Conservation (phyloP, 2,797 vertebrate genomes). For the Pipistrellus pipistrellus region DNA sequence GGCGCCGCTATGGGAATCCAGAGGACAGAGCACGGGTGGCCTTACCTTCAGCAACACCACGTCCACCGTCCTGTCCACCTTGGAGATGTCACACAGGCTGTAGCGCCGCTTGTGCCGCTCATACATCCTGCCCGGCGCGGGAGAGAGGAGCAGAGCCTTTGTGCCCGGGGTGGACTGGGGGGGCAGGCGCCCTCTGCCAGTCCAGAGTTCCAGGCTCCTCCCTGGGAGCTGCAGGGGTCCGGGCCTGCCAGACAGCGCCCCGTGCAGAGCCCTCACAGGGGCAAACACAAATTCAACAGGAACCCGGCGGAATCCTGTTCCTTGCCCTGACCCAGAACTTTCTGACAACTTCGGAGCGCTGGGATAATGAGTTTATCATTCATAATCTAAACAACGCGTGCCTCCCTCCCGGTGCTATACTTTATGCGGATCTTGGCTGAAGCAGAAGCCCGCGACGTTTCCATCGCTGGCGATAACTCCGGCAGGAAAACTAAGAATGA, state of each 20-base stretch:
- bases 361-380: constrained; percentile 37
- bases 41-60: constrained; percentile 98
- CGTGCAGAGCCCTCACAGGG: neutral
- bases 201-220: constrained; percentile 83
- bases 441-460: neutral
- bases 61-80: constrained; percentile 94
- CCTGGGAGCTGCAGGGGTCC: constrained; percentile 66
- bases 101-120: constrained; percentile 97
- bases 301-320: constrained; percentile 74
- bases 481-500: constrained; percentile 78
- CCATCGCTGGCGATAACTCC: constrained; percentile 59
- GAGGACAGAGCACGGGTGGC: fast-evolving
- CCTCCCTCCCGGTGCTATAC: neutral
- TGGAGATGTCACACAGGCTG: constrained; percentile 95
- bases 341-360: constrained; percentile 74
- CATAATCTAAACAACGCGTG: neutral
- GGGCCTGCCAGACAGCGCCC: no score
- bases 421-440: neutral
- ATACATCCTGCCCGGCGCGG: constrained; percentile 91
- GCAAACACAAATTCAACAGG: constrained; percentile 73
- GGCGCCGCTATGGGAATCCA: fast-evolving
- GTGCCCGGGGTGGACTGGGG: constrained; percentile 82
- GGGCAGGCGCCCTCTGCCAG: neutral
- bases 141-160: neutral
- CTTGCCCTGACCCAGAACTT: constrained; percentile 81